Base-by-base conservation (phyloP, 1,140 invertebrate genomes). In the Lepeophtheirus salmonis region DNA sequence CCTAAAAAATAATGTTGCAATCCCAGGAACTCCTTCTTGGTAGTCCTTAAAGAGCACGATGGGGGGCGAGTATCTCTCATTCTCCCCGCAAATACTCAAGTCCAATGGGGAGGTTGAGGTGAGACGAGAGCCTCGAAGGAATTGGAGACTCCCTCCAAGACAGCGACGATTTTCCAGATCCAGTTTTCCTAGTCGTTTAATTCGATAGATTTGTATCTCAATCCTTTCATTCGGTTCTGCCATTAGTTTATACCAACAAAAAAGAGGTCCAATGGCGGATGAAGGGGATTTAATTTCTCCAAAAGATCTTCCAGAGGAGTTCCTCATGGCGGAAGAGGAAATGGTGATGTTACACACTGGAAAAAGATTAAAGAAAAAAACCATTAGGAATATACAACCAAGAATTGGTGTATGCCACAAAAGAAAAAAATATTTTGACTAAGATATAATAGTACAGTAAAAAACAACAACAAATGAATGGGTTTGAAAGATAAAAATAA, bases 291-390 rank as follows among this genome's bases (percentile, higher is more conserved):
- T 54, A 22, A 54, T 54, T 20, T 54, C 52, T 54, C 52, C 52
- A 16, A 20, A 54, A 22, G 52, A 17, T 54, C 23, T 17, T n/a
- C 52, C 52, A 54, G 52, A 54, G 16, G 17, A 14, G 22, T 17
- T n/a, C 23, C 23, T 22, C 3, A 54, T 17, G n/a, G 18, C 21
- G 2, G 16, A 22, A 18, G 52, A 17, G 21, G 52, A 20, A 14
- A 54, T 4, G 16, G 52, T 54, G 52, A 54, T 54, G 16, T 54
- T 54, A 22, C 52, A 54, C 52, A 54, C 52, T 54, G 18, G 3
- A 54, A 54, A 54, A 20, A 20, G 23, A 2, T 20, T 2, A 3
- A 3, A 22, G 52, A 50, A 17, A n/a, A 2, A 50, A 2, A 20
- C 23, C 2, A 3, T 54, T 54, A 20, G 3, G n/a, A n/a, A n/a